phyloP scores from a whole-genome alignment of 2,797 vertebrate species.

The Gouania willdenowi region DNA sequence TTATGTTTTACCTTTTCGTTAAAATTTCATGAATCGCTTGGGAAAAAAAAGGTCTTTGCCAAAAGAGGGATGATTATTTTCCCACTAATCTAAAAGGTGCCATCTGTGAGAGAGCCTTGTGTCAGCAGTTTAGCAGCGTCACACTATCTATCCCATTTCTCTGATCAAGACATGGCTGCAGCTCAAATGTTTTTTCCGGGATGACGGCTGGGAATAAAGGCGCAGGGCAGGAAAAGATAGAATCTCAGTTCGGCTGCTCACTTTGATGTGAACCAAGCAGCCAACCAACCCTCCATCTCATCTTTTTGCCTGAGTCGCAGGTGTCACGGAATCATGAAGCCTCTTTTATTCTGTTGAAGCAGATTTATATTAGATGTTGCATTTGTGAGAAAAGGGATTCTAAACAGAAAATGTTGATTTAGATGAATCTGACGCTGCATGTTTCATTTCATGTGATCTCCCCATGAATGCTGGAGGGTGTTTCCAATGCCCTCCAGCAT shows the following conservation, averaged over 20 bases:
- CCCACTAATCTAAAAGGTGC: conserved; percentile 55
- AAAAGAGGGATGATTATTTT: conserved; percentile 15
- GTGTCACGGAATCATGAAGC: conserved; percentile 5
- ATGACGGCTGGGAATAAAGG: conserved; percentile 32
- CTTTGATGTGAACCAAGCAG: conserved; percentile 48
- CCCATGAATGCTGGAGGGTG: conserved; percentile 5
- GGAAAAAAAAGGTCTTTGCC: conserved; percentile 18
- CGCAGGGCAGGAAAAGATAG: conserved; percentile 41
- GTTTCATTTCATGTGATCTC: neutral
- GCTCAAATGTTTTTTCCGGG: conserved; percentile 24
- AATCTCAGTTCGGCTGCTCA: conserved; percentile 13
- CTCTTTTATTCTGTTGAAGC: conserved; percentile 12
- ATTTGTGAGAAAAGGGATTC: neutral
- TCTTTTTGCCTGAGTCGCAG: conserved; percentile 11
- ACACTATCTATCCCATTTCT: conserved; percentile 41
- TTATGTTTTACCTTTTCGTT: conserved; percentile 11
- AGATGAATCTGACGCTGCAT: neutral
- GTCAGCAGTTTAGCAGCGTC: conserved; percentile 59
- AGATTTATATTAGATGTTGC: neutral
- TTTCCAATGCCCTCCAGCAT: too few relatives aligned
- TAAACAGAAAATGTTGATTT: conserved; percentile 3
- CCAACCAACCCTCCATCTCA: neutral
- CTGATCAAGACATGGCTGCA: conserved; percentile 50
- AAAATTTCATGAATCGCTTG: conserved; percentile 41
- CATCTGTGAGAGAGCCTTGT: conserved; percentile 54